These are phyloP conservation scores for Oscheius sp. DNA, from an alignment of 1,140 invertebrate genomes.

Conservation along the genomic window DNA sequence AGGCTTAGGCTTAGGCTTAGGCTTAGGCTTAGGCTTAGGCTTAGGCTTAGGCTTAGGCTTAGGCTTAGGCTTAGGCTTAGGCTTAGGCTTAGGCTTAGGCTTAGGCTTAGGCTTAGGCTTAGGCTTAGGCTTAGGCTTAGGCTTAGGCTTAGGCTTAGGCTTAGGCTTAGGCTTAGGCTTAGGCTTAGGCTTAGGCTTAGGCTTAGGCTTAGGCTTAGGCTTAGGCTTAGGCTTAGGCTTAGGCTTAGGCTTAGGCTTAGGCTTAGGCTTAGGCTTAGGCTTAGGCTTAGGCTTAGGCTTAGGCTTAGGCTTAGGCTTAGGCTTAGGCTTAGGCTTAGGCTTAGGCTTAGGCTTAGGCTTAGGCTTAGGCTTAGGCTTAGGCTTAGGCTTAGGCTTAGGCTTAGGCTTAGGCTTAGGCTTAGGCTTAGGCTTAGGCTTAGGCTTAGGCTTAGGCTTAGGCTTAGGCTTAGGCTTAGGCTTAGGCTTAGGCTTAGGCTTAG, in stretches of 20 bases:
- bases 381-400: too few species aligned
- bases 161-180: constrained; percentile 7
- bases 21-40: constrained; percentile 20
- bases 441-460: too few species aligned
- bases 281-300: background rate
- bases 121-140: constrained; percentile 16
- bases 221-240: constrained; percentile 12
- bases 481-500: too few species aligned
- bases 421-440: too few species aligned
- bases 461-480: too few species aligned
- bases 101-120: constrained; percentile 15
- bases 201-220: background rate
- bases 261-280: constrained; percentile 13
- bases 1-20: constrained; percentile 26
- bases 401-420: too few species aligned
- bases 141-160: constrained; percentile 20
- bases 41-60: constrained; percentile 15
- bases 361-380: too few species aligned
- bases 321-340: too few species aligned
- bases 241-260: constrained; percentile 14
- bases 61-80: constrained; percentile 15
- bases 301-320: too few species aligned
- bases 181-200: background rate
- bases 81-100: constrained; percentile 12
- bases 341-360: too few species aligned